Conservation (phyloP, 2,113 vertebrate genomes). For the Zapus hudsonius region DNA sequence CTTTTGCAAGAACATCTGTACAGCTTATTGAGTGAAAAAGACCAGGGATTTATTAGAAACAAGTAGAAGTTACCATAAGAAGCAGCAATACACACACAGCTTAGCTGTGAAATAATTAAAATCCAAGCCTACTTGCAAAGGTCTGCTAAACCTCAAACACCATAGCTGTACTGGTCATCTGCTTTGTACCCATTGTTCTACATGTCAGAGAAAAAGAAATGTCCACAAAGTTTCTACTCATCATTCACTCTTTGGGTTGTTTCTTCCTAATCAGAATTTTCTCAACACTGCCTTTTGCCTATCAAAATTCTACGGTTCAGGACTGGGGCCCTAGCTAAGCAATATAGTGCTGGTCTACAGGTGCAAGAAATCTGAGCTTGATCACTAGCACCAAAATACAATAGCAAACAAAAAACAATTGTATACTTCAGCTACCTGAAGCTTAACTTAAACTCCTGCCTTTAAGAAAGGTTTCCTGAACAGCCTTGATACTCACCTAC, state of each 20-base stretch:
- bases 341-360: not conserved
- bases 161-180: not conserved
- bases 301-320: not conserved
- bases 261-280: not conserved
- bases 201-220: slow-evolving; percentile 16
- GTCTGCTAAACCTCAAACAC: slow-evolving; percentile 33
- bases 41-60: slow-evolving; percentile 43
- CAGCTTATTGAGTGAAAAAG: slow-evolving; percentile 83
- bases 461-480: slow-evolving; percentile 38
- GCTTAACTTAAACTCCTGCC: slow-evolving; percentile 37
- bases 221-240: not conserved
- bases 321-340: not conserved
- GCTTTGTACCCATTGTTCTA: not conserved
- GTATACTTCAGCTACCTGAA: slow-evolving; percentile 30
- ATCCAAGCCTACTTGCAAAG: slow-evolving; percentile 10
- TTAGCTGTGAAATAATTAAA: slow-evolving; percentile 43
- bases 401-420: not conserved
- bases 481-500: no score
- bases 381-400: not conserved
- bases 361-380: not conserved
- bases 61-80: slow-evolving; percentile 9
- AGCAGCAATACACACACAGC: not conserved
- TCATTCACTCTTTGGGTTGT: not conserved
- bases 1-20: slow-evolving; percentile 87
- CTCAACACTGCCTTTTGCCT: not conserved